Conservation (phyloP, 2,797 vertebrate genomes). For the Gallinago solitaria region DNA sequence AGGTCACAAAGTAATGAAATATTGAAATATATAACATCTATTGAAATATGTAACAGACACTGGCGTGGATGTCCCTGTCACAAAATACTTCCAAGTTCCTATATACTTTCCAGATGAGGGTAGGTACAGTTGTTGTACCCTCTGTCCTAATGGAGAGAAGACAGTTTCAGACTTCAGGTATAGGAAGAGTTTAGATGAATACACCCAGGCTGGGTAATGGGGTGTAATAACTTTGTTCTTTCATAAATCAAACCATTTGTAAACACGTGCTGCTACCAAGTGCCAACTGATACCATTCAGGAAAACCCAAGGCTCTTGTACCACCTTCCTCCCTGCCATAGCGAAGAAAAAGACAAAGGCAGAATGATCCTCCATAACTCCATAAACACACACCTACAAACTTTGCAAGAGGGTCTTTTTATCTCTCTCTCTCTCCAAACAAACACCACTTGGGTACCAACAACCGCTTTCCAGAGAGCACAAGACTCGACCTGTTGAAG, state of each 20-base stretch:
- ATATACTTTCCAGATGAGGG: background rate
- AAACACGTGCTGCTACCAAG: background rate
- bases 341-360: fast-evolving
- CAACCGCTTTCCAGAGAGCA: background rate
- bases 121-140: fast-evolving
- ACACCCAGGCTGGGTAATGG: background rate
- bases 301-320: background rate
- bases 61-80: fast-evolving
- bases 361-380: background rate
- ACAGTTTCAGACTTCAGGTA: fast-evolving
- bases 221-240: background rate
- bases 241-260: background rate
- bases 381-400: background rate
- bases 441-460: background rate
- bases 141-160: background rate
- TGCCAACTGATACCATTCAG: background rate
- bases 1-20: background rate
- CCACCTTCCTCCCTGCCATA: background rate
- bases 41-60: background rate
- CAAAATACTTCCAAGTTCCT: background rate
- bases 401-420: background rate
- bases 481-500: background rate
- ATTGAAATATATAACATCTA: background rate
- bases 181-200: background rate
- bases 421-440: background rate